These are phyloP conservation scores for Leptopilina myrica DNA, from an alignment of 2,888 invertebrate species.

Conservation along the genomic window DNA sequence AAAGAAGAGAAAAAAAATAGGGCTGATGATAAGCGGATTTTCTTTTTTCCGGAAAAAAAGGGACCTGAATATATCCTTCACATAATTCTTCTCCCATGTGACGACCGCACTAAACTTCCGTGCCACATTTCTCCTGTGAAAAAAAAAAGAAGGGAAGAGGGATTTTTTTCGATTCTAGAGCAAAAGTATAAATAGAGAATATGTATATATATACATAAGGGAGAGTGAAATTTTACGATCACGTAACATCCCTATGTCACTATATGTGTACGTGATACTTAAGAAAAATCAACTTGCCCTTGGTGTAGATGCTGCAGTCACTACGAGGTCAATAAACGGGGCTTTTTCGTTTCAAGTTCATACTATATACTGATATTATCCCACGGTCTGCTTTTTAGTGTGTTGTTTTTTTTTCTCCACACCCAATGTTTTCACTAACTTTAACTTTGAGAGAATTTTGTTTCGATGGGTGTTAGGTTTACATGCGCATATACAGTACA, in stretches of 20 bases:
- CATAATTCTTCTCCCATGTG: constrained; percentile 33
- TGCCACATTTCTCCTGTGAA: background rate
- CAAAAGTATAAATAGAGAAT: constrained; percentile 18
- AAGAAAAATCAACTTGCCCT: constrained; percentile 23
- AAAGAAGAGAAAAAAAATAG: background rate
- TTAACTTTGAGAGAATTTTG: constrained; percentile 13
- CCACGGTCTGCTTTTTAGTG: constrained; percentile 26
- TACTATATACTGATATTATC: constrained; percentile 26
- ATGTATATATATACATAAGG: background rate
- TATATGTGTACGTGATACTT: constrained; percentile 22
- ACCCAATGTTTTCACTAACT: constrained; percentile 2
- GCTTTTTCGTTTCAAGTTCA: constrained; percentile 33
- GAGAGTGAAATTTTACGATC: constrained; percentile 32
- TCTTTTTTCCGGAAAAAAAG: constrained; percentile 32
- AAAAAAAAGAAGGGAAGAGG: background rate
- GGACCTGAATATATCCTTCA: constrained; percentile 10
- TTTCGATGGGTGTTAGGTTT: background rate
- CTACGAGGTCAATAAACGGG: constrained; percentile 14
- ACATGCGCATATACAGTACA: background rate
- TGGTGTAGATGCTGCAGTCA: constrained; percentile 21
- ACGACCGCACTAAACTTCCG: constrained; percentile 32
- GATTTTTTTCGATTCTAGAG: constrained; percentile 34
- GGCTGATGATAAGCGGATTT: constrained; percentile 32
- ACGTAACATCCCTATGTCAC: constrained; percentile 2
- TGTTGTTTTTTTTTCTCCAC: constrained; percentile 5